phyloP scores from a whole-genome alignment of 2,888 invertebrate genomes.

The Alloplasta piceator region DNA sequence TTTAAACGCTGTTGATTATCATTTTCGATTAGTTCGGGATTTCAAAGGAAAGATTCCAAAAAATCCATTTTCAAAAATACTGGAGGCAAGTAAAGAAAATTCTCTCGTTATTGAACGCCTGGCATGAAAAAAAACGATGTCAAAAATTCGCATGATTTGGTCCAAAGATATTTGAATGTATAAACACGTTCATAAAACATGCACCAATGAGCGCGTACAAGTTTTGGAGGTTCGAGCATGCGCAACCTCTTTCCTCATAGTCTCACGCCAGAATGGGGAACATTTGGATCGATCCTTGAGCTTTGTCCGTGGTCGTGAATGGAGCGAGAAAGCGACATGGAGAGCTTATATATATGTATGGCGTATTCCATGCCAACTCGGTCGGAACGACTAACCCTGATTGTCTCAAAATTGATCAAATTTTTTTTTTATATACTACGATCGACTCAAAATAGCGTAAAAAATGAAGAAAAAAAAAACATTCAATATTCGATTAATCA shows the following conservation, averaged over 20 bases:
- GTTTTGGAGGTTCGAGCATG: slow-evolving; percentile 66
- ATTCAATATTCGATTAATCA: no score
- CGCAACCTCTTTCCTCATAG: slow-evolving; percentile 57
- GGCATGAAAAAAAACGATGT: slow-evolving; percentile 47
- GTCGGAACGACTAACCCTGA: no score
- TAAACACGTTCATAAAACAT: slow-evolving; percentile 58
- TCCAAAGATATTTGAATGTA: slow-evolving; percentile 45
- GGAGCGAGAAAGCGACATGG: slow-evolving; percentile 52
- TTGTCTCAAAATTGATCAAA: no score
- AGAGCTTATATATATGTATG: slow-evolving; percentile 28
- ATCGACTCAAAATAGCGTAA: no score
- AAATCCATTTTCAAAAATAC: not conserved
- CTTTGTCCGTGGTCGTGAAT: slow-evolving; percentile 71
- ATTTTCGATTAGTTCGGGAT: no score
- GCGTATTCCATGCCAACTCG: not conserved
- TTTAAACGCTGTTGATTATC: no score
- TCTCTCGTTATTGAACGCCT: not conserved
- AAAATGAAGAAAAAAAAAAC: not conserved
- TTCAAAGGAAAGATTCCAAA: no score
- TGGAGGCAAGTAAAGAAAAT: slow-evolving; percentile 41
- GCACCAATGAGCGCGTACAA: slow-evolving; percentile 64
- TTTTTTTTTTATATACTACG: no score
- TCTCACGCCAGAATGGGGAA: slow-evolving; percentile 55
- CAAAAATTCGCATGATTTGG: slow-evolving; percentile 45
- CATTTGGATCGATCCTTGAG: slow-evolving; percentile 73